Conservation (phyloP, 2,888 invertebrate genomes). For the Sminthurinus aureus region DNA sequence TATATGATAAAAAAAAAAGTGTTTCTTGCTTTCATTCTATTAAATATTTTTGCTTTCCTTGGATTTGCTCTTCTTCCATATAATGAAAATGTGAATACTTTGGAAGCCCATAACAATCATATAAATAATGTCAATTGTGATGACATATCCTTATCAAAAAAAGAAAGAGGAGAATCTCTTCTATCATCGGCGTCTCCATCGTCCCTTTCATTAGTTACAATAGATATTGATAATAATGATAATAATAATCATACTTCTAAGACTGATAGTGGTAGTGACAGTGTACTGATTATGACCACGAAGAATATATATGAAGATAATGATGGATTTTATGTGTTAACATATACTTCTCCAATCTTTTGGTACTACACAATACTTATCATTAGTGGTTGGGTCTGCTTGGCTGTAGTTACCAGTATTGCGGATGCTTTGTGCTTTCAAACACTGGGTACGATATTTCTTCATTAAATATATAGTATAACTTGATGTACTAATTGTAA, state of each 20-base stretch:
- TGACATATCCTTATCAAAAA: not conserved
- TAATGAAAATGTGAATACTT: constrained; percentile 71
- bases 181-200: not conserved
- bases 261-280: not conserved
- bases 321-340: constrained; percentile 45
- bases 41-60: constrained; percentile 76
- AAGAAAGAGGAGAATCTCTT: no score
- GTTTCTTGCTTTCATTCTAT: constrained; percentile 76
- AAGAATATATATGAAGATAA: not conserved
- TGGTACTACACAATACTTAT: constrained; percentile 80
- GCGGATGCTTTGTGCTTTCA: constrained; percentile 90
- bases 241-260: no score
- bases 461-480: not conserved
- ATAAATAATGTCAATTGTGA: not conserved
- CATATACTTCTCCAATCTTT: constrained; percentile 68
- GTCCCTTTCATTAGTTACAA: not conserved
- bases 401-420: constrained; percentile 87
- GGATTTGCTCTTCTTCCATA: constrained; percentile 76
- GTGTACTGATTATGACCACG: not conserved
- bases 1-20: constrained; percentile 76
- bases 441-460: constrained; percentile 74
- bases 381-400: constrained; percentile 81
- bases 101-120: no score
- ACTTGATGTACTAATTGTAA: no score
- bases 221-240: no score